Conservation (phyloP, 2,113 vertebrate genomes). For the Scatophagus argus region DNA sequence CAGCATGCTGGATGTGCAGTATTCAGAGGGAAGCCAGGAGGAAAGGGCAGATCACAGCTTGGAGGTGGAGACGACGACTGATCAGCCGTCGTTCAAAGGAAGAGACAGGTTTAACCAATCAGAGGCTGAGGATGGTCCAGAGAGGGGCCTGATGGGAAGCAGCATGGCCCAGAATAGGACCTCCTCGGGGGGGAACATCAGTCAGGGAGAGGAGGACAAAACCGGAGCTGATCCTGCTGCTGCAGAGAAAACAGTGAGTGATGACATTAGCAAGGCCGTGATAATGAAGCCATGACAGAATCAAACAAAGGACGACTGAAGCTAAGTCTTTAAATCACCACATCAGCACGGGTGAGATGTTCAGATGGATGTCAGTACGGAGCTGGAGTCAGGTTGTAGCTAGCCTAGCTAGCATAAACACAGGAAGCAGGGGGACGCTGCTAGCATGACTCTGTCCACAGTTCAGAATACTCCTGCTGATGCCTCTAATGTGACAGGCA, state of each 20-base stretch:
- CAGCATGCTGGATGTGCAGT: constrained; percentile 69
- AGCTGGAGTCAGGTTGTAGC: neutral
- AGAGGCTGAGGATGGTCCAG: constrained; percentile 56
- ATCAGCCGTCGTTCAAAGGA: constrained; percentile 71
- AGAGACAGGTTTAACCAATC: constrained; percentile 81
- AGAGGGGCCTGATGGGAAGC: constrained; percentile 28
- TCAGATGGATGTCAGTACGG: neutral
- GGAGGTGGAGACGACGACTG: constrained; percentile 42
- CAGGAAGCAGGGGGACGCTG: neutral
- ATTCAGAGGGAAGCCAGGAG: constrained; percentile 80
- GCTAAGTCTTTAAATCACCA: too few relatives aligned
- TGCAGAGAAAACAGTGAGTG: constrained; percentile 50
- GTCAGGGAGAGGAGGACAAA: neutral
- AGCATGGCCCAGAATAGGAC: constrained; percentile 15
- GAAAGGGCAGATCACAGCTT: constrained; percentile 69
- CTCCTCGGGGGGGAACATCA: constrained; percentile 15
- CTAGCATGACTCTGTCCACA: neutral
- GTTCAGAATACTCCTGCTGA: too few relatives aligned
- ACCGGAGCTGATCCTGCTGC: constrained; percentile 1
- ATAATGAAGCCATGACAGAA: too few relatives aligned
- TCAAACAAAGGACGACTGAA: too few relatives aligned
- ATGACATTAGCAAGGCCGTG: too few relatives aligned
- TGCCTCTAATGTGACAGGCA: too few relatives aligned
- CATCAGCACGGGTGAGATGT: neutral
- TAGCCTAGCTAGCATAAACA: neutral